Percentiles rank a stretch among this genome's conserved stretches.
These are phyloP conservation scores for Anser cygnoides DNA, from an alignment of 2,113 vertebrate genomes.

Conservation along the genomic window DNA sequence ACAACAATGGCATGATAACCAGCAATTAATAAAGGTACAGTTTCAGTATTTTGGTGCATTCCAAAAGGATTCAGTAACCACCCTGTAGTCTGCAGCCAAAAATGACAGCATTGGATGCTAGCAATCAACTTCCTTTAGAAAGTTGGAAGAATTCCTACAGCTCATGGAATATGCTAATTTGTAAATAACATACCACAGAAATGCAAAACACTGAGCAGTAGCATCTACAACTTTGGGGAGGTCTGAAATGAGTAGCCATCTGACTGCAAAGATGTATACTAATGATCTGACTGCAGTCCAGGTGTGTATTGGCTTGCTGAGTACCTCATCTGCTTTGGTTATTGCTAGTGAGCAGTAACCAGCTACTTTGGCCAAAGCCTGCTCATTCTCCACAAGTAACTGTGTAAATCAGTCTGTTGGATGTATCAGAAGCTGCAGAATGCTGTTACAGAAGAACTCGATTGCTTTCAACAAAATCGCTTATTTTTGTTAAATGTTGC, in stretches of 20 bases:
- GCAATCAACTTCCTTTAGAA: neutral
- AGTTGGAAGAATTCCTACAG: neutral
- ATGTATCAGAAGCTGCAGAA: neutral
- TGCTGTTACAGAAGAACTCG: neutral
- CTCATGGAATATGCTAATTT: neutral
- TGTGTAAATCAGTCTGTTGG: neutral
- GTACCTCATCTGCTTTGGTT: neutral
- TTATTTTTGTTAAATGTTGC: neutral
- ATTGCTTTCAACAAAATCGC: neutral
- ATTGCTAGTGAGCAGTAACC: neutral
- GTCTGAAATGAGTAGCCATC: neutral
- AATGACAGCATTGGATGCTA: neutral
- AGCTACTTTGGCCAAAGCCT: neutral
- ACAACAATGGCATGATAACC: fast-evolving
- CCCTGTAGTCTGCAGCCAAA: neutral
- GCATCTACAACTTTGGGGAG: neutral
- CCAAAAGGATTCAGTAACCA: too few relatives aligned
- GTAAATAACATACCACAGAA: neutral
- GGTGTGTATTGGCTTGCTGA: neutral
- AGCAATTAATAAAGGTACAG: neutral
- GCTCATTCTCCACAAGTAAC: neutral
- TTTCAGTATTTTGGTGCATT: neutral
- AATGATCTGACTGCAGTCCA: neutral
- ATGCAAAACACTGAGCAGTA: neutral
- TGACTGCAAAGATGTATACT: neutral